Evolutionary conservation across 2,113 vertebrate genomes (phyloP).

Genomic region (Prinia subflava): DNA sequence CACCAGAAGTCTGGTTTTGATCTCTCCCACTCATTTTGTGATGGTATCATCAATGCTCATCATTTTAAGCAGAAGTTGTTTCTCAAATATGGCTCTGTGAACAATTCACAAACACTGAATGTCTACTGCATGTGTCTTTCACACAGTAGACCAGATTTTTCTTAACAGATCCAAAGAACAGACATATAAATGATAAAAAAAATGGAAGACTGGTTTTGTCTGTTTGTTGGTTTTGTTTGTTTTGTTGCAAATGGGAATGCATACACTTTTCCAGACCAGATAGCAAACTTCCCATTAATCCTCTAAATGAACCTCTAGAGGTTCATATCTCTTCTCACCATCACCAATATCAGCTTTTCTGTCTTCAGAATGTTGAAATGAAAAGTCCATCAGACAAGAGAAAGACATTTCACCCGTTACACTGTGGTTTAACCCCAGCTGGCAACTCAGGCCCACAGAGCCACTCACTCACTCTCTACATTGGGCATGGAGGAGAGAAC

Average conservation of each 20-base stretch:
- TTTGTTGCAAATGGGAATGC: not conserved
- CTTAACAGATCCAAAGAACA: not conserved
- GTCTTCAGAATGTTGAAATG: not conserved
- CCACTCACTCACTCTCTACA: not conserved
- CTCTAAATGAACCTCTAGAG: not conserved
- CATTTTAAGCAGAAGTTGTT: not conserved
- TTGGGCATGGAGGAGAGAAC: not conserved
- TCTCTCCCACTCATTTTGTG: not conserved
- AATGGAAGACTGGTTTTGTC: not conserved
- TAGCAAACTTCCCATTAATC: not conserved
- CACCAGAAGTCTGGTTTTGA: not conserved
- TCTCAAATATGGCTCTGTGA: not conserved
- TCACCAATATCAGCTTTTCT: not conserved
- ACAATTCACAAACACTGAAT: not conserved
- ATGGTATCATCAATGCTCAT: not conserved
- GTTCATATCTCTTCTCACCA: not conserved
- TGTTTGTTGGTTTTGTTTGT: no score
- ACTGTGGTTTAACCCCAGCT: not conserved
- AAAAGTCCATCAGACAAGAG: not conserved
- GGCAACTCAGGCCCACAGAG: not conserved
- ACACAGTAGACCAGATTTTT: not conserved
- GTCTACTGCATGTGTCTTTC: not conserved
- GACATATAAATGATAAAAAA: not conserved
- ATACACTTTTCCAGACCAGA: not conserved
- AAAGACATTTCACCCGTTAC: not conserved